These are phyloP conservation scores for Tenthredo mesomela DNA, from an alignment of 2,888 invertebrate genomes.

Conservation along the genomic window DNA sequence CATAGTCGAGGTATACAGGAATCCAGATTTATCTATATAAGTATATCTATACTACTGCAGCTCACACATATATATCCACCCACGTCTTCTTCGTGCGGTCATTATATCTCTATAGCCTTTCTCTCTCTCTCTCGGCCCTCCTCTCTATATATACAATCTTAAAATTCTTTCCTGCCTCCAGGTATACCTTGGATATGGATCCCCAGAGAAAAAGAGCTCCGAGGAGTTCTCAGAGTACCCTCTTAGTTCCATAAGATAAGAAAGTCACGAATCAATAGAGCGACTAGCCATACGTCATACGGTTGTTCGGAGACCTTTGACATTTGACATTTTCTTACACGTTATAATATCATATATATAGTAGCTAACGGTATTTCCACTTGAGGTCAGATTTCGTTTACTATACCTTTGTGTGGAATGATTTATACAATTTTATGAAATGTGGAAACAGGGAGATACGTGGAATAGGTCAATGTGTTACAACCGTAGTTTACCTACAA, in stretches of 20 bases:
- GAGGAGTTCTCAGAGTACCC: background rate
- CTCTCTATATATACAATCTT: background rate
- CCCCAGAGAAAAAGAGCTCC: background rate
- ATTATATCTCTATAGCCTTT: background rate
- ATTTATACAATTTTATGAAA: background rate
- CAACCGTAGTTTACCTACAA: background rate
- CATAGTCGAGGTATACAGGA: background rate
- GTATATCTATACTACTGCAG: no score
- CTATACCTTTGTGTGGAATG: background rate
- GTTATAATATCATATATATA: background rate
- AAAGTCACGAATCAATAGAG: slow-evolving; percentile 27
- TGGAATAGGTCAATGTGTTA: background rate
- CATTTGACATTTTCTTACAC: background rate
- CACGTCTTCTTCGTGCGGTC: background rate
- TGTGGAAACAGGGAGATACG: background rate
- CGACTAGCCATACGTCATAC: background rate
- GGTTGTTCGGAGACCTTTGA: background rate
- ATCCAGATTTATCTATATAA: background rate
- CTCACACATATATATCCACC: background rate
- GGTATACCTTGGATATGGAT: slow-evolving; percentile 9
- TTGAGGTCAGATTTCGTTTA: background rate
- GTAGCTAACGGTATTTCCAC: background rate
- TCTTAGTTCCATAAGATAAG: slow-evolving; percentile 9
- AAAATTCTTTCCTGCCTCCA: background rate
- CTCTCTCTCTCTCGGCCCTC: background rate